Base-by-base conservation (phyloP, 2,797 vertebrate species). In the Acropternis orthonyx region DNA sequence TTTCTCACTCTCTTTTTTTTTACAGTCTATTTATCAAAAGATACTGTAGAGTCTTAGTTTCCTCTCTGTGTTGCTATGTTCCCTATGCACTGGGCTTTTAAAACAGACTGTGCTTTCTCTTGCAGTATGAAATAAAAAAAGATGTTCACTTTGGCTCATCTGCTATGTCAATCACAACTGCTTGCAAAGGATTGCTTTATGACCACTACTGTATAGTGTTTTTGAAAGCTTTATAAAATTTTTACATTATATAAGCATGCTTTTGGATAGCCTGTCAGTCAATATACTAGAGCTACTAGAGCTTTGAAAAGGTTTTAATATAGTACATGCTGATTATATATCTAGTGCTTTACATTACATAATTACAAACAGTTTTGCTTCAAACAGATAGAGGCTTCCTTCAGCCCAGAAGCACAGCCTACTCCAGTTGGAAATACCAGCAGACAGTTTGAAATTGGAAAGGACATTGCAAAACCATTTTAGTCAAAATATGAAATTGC, bases 241-340 rank as follows among this genome's bases (percentile, higher is more conserved):
- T 89, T 73, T 77, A 46, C 80, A 52, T 34, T 54, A 27, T 26
- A 52, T 73, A 76, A 92, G 41, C 49, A 62, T 82, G 54, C 28
- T 81, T 77, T 92, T 88, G 59, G 44, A 39, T 68, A 71, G 67
- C 23, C 46, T 85, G 54, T 85, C 93, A 85, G 77, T 65, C 86
- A 92, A 19, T 43, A 65, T 26, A 30, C 43, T 51, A 78, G 11
- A 65, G 39, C 48, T 26, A 30, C 43, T 51, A 78, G 11, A 65
- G 39, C 48, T 93, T 78, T 85, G 56, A 77, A 87, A 80, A 39
- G 34, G 79, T 88, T 96, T 93, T 85, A 74, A 72, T 74, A 43
- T 28, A 65, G 46, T 52, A 74, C 22, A 74, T 9, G 7, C 72
- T 80, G 66, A 81, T 93, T 94, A 78, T 68, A 18, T 65, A 74